phyloP scores from a whole-genome alignment of 2,797 vertebrate species.

The Podarcis lilfordi region DNA sequence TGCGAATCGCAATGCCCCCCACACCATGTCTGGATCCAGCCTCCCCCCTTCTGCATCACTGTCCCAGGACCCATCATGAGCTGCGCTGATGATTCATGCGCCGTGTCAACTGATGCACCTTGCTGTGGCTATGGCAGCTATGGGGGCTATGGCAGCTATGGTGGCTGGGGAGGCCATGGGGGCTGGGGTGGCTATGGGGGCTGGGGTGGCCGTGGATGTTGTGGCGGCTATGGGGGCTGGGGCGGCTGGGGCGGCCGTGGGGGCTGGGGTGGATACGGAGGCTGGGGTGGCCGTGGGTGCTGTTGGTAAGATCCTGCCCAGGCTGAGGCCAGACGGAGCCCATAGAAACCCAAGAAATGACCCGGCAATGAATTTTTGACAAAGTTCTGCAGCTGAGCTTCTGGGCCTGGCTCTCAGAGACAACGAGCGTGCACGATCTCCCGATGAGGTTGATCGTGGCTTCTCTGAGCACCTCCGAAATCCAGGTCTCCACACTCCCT shows the following conservation, averaged over 20 bases:
- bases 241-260: neutral
- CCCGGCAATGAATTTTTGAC: neutral
- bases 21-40: neutral
- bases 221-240: neutral
- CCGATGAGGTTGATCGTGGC: neutral
- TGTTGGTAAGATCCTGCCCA: neutral
- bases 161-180: neutral
- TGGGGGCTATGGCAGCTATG: neutral
- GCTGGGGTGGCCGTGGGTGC: neutral
- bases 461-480: neutral
- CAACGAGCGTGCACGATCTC: accelerated
- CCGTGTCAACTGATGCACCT: neutral
- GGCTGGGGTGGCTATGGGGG: neutral
- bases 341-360: neutral
- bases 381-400: neutral
- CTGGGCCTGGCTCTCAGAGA: neutral
- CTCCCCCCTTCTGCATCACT: neutral
- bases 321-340: neutral
- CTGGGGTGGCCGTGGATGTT: neutral
- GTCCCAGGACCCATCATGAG: neutral
- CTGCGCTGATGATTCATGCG: neutral
- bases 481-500: neutral
- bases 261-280: neutral
- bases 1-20: constrained; percentile 7
- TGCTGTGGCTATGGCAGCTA: neutral